Conservation (phyloP, 2,888 invertebrate species). For the Glaucopsyche alexis region DNA sequence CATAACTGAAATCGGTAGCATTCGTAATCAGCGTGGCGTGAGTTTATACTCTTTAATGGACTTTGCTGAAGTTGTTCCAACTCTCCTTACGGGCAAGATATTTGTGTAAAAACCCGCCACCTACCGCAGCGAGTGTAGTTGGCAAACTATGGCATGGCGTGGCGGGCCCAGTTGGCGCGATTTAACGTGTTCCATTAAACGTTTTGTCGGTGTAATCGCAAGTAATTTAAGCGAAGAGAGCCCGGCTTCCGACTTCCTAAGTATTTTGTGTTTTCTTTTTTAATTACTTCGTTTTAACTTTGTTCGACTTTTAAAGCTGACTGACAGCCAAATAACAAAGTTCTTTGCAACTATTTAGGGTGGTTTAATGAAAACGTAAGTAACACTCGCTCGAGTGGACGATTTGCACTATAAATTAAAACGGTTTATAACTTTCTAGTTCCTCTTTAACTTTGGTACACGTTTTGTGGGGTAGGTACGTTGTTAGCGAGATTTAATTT, state of each 20-base stretch:
- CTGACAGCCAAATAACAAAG: constrained; percentile 79
- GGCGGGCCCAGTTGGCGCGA: constrained; percentile 71
- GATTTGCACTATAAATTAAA: constrained; percentile 43
- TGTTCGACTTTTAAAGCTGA: constrained; percentile 76
- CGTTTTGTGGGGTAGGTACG: background rate
- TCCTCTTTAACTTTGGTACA: background rate
- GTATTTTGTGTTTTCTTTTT: constrained; percentile 80
- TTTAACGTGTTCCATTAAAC: constrained; percentile 79
- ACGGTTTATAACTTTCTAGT: constrained; percentile 21
- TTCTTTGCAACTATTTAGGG: constrained; percentile 76
- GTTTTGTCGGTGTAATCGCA: constrained; percentile 79
- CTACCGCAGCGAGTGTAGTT: constrained; percentile 75
- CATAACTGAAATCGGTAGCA: constrained; percentile 70
- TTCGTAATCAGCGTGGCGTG: constrained; percentile 72
- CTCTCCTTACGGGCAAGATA: constrained; percentile 78
- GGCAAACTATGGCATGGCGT: constrained; percentile 59
- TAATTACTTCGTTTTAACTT: constrained; percentile 80
- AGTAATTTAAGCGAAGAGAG: constrained; percentile 80
- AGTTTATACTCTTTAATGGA: constrained; percentile 78
- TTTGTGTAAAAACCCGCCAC: constrained; percentile 77
- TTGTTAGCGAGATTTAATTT: background rate
- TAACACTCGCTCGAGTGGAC: constrained; percentile 55
- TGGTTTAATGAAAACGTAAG: constrained; percentile 72
- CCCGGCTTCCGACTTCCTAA: constrained; percentile 79
- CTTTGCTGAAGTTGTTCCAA: constrained; percentile 76